Base-by-base conservation (phyloP, 2,888 invertebrate species). In the Cinara cedri region DNA sequence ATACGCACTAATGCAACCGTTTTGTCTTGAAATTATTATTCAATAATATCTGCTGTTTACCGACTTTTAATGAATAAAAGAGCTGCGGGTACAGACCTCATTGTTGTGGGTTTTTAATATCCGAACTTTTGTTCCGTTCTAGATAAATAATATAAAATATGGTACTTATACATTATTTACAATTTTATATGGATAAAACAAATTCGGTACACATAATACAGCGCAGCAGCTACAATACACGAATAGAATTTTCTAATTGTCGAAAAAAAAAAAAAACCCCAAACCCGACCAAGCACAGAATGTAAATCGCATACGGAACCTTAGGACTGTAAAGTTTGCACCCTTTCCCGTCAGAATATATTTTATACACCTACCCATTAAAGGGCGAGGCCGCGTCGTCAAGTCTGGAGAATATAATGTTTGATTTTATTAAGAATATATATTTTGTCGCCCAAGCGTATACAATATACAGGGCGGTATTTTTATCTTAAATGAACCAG, bases 241-340 rank as follows among this genome's bases (percentile, higher is more conserved):
- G 49, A 9, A 10, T 21, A 21, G 42, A 75, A 65, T 21, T 65
- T 65, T 65, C 11, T 65, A 44, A 75, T 44, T 74, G 11, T 63
- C 16, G 14, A 49, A 51, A 51, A 66, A 54, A 14, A 24, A 49
- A 16, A 34, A 16, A 10, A 26, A 26, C 11, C 26, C 26, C 1
- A 51, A 72, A 10, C 2, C 19, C n/a, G 16, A 42, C n/a, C n/a
- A n/a, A n/a, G n/a, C n/a, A n/a, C 63, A 65, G 34, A 34, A 6
- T 34, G 34, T 75, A 75, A 75, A 75, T 75, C 63, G 24, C 21
- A 2, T 54, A 63, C 21, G 60, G 54, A 54, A 65, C 63, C 34
- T 21, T 42, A 54, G 11, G 51, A 42, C 54, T 6, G 34, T 6
- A 75, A 75, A 75, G 74, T 75, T 75, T 65, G 74, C 74, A 75